Conservation (phyloP, 35 echinoderm and acorn worm species). For the Heliocidaris tuberculata region DNA sequence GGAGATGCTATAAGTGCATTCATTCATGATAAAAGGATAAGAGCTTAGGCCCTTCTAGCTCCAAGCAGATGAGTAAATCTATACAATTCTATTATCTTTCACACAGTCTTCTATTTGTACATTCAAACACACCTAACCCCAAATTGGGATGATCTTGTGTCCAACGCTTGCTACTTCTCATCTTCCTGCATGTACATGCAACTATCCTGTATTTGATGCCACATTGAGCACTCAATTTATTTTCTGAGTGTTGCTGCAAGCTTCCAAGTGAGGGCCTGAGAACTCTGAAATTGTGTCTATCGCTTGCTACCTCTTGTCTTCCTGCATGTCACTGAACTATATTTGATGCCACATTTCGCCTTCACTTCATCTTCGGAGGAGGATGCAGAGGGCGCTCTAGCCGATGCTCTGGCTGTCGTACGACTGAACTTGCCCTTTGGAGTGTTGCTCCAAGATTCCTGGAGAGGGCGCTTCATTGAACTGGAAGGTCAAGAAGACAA, state of each 20-base stretch:
- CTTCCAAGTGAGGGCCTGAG: background rate
- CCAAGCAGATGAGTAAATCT: too few species aligned
- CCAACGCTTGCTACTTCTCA: too few species aligned
- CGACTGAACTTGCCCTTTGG: constrained; percentile 45
- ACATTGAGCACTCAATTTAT: too few species aligned
- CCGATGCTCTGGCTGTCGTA: constrained; percentile 13
- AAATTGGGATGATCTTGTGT: too few species aligned
- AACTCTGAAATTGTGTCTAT: background rate
- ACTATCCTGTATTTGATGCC: too few species aligned
- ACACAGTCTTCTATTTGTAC: too few species aligned
- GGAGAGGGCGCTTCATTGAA: constrained; percentile 53
- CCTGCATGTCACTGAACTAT: background rate
- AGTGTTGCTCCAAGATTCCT: constrained; percentile 46
- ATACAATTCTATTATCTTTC: too few species aligned
- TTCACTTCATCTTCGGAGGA: constrained; percentile 28
- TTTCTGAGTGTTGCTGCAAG: background rate
- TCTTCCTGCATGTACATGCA: too few species aligned
- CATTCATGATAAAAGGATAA: too few species aligned
- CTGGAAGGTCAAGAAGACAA: constrained; percentile 31
- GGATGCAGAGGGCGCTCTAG: background rate
- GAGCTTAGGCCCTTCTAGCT: too few species aligned
- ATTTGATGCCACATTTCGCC: constrained; percentile 18
- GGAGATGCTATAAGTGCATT: too few species aligned
- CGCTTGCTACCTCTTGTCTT: background rate
- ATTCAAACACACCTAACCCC: too few species aligned